Conservation (phyloP, 92 coral and sea anemone species). For the Porites evermanni region DNA sequence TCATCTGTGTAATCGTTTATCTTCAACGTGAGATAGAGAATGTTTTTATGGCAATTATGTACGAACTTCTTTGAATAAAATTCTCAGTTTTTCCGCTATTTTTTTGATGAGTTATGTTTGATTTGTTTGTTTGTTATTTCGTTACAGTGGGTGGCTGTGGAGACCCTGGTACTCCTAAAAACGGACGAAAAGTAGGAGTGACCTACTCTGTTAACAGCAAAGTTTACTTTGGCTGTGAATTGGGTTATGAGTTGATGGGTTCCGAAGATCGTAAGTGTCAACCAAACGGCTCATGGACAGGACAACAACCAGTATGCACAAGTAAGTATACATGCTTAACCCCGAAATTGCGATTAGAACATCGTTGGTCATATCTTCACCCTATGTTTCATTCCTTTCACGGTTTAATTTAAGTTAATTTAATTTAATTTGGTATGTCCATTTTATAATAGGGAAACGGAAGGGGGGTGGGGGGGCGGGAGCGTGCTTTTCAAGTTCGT, state of each 20-base stretch:
- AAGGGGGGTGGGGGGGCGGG: too few species aligned
- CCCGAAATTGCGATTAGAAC: too few species aligned
- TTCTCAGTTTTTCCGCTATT: too few species aligned
- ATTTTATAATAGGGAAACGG: too few species aligned
- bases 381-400: too few species aligned
- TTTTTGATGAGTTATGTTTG: not conserved
- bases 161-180: conserved; percentile 70
- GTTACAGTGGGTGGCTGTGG: conserved; percentile 68
- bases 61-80: not conserved
- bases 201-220: conserved; percentile 48
- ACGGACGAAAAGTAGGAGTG: conserved; percentile 68
- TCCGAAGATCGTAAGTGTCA: conserved; percentile 75
- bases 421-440: too few species aligned
- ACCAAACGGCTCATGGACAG: conserved; percentile 90
- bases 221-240: conserved; percentile 73
- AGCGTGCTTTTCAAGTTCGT: too few species aligned
- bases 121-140: not conserved
- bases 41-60: not conserved
- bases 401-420: too few species aligned
- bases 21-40: too few species aligned
- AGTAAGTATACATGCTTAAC: conserved; percentile 30
- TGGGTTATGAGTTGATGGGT: conserved; percentile 79
- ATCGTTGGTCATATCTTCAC: too few species aligned
- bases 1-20: too few species aligned
- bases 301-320: conserved; percentile 73